These are phyloP conservation scores for Prietella phreatophila DNA, from an alignment of 2,113 vertebrate genomes.

Conservation along the genomic window DNA sequence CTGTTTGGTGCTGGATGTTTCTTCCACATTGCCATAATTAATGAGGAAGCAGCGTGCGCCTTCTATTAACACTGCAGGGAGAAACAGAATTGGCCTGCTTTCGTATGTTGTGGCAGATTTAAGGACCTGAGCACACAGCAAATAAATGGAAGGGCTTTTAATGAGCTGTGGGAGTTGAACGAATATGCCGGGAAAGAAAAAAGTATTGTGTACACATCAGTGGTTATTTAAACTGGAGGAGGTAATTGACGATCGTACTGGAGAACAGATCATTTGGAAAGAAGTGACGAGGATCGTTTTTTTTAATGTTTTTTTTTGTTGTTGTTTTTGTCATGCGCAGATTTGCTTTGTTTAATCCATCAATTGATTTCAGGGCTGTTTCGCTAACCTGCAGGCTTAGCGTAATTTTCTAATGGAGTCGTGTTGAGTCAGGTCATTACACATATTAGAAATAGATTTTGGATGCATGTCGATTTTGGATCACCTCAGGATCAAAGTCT, in stretches of 20 bases:
- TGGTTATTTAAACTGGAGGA: constrained; percentile 72
- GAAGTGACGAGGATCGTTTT: neutral
- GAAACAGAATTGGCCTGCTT: constrained; percentile 86
- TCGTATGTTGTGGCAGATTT: constrained; percentile 79
- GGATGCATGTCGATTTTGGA: neutral
- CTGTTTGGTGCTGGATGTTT: constrained; percentile 67
- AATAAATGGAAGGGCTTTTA: constrained; percentile 87
- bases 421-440: constrained; percentile 1
- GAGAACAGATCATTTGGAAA: constrained; percentile 38
- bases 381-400: constrained; percentile 11
- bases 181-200: constrained; percentile 65
- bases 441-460: constrained; percentile 13
- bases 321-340: neutral
- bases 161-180: constrained; percentile 81
- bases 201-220: constrained; percentile 76
- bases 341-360: constrained; percentile 22
- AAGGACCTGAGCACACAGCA: constrained; percentile 82
- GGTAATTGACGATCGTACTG: constrained; percentile 80
- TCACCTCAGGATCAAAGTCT: constrained; percentile 11
- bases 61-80: constrained; percentile 93
- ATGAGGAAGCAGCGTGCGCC: constrained; percentile 84
- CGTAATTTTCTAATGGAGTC: neutral
- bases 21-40: constrained; percentile 88
- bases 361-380: constrained; percentile 20
- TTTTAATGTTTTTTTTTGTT: no score